Evolutionary conservation across 2,797 vertebrate species (phyloP).

Genomic region (Mycteria americana): DNA sequence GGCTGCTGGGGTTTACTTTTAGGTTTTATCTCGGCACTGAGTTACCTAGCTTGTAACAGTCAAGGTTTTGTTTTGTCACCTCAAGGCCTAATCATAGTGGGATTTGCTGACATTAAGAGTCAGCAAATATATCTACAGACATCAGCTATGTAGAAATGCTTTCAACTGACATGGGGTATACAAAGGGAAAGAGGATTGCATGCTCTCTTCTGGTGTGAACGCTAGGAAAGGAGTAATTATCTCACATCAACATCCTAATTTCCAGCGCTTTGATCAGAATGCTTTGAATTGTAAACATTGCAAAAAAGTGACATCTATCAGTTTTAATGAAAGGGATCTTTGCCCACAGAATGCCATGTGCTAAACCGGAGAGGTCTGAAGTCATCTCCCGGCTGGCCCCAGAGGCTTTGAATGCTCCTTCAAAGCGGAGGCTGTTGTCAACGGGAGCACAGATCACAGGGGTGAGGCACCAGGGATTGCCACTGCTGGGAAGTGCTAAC

Average conservation of each 20-base stretch:
- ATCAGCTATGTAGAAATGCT: constrained; percentile 30
- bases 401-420: constrained; percentile 24
- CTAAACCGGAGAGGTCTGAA: constrained; percentile 1
- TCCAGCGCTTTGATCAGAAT: constrained; percentile 48
- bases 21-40: constrained; percentile 49
- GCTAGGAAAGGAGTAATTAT: constrained; percentile 41
- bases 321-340: constrained; percentile 53
- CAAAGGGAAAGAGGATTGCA: background rate
- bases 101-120: constrained; percentile 60
- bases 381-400: background rate
- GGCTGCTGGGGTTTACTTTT: constrained; percentile 49
- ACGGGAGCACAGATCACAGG: background rate
- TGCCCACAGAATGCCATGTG: background rate
- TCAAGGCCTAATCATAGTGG: constrained; percentile 55
- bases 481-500: background rate
- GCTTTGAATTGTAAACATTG: constrained; percentile 52
- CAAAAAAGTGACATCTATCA: constrained; percentile 41
- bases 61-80: constrained; percentile 63
- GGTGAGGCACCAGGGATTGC: background rate
- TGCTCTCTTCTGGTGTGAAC: background rate
- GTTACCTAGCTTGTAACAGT: constrained; percentile 51
- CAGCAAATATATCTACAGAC: constrained; percentile 59
- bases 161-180: background rate
- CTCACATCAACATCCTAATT: constrained; percentile 59
- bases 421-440: constrained; percentile 13